Evolutionary conservation across 2,888 invertebrate species (phyloP).

Genomic region (Chrysolina oricalcia): DNA sequence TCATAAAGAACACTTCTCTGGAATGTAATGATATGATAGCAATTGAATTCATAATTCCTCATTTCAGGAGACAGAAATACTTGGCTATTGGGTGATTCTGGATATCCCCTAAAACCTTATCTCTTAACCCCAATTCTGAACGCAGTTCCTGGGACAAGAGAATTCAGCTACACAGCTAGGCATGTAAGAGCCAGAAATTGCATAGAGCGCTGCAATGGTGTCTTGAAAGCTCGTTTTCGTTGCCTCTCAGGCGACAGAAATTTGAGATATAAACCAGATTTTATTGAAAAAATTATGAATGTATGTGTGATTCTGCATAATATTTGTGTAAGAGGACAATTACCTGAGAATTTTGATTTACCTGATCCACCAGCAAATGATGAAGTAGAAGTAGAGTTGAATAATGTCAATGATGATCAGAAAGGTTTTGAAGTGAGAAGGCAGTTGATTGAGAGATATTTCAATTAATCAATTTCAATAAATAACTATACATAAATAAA

Average conservation of each 20-base stretch:
- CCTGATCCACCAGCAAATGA: too few species aligned
- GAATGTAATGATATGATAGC: neutral
- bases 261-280: slow-evolving; percentile 7
- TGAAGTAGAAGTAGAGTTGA: too few species aligned
- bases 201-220: slow-evolving; percentile 18
- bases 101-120: slow-evolving; percentile 38
- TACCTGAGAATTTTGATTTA: too few species aligned
- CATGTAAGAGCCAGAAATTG: slow-evolving; percentile 21
- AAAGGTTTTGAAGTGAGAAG: too few species aligned
- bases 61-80: too few species aligned
- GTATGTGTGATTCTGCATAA: slow-evolving; percentile 23
- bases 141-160: slow-evolving; percentile 26
- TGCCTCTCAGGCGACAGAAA: neutral
- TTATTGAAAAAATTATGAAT: slow-evolving; percentile 6
- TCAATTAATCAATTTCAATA: too few species aligned
- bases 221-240: slow-evolving; percentile 17
- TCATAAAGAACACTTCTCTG: neutral
- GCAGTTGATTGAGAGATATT: too few species aligned
- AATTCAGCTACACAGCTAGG: slow-evolving; percentile 10
- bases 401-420: too few species aligned
- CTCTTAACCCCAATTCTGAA: slow-evolving; percentile 46
- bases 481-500: too few species aligned
- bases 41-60: neutral
- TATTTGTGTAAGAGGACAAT: neutral
- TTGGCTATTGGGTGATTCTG: too few species aligned